Evolutionary conservation across 2,797 vertebrate species (phyloP).

Genomic region (Poeciliopsis infans): DNA sequence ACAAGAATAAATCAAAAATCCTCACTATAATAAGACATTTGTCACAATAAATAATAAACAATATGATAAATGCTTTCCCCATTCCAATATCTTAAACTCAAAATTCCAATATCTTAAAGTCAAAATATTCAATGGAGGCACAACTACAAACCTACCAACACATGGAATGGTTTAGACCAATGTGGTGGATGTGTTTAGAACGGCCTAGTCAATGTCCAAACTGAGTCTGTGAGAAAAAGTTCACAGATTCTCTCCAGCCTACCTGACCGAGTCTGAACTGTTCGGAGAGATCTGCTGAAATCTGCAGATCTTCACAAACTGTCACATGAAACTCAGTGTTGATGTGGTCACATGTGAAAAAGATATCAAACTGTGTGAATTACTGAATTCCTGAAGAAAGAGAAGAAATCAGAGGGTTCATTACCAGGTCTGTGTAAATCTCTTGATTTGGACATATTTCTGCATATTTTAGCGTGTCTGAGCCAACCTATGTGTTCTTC

Average conservation of each 20-base stretch:
- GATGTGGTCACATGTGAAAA: not conserved
- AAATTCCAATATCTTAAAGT: no score
- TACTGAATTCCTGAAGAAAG: not conserved
- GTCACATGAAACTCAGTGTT: not conserved
- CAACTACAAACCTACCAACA: no score
- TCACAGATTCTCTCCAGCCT: not conserved
- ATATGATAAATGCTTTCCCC: no score
- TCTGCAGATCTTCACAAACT: not conserved
- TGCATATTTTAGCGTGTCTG: not conserved
- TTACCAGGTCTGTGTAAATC: not conserved
- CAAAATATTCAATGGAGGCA: no score
- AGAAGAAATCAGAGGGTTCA: not conserved
- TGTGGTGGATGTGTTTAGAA: no score
- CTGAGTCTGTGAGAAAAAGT: no score
- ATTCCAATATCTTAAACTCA: no score
- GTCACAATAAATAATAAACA: no score
- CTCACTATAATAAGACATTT: no score
- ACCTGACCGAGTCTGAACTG: not conserved
- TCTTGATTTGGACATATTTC: not conserved
- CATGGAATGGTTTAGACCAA: no score
- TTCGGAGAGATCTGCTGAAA: not conserved
- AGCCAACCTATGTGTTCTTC: not conserved
- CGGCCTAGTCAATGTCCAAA: no score
- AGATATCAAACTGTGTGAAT: not conserved
- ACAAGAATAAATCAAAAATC: no score